Conservation (phyloP, 2,888 invertebrate species). For the Strigamia transsilvanica region DNA sequence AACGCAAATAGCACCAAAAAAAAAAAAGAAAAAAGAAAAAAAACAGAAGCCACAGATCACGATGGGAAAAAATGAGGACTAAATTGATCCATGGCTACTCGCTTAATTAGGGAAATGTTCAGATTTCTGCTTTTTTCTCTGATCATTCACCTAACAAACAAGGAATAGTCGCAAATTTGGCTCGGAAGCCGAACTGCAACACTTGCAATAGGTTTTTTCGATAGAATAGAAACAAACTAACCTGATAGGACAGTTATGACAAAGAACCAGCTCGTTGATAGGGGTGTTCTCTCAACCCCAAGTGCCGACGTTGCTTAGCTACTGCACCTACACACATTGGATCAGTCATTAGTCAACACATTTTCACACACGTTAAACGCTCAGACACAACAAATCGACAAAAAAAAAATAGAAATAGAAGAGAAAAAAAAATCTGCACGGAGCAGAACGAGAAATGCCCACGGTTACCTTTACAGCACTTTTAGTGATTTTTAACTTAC, state of each 20-base stretch:
- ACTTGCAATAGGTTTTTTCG: not conserved
- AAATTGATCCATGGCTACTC: slow-evolving; percentile 29
- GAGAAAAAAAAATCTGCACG: not conserved
- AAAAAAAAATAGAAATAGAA: slow-evolving; percentile 46
- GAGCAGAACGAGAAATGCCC: not conserved
- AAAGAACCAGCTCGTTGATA: slow-evolving; percentile 94
- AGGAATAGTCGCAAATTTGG: slow-evolving; percentile 34
- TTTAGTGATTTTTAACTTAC: not conserved
- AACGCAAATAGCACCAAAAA: slow-evolving; percentile 45
- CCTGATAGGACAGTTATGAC: slow-evolving; percentile 65
- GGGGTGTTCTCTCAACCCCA: slow-evolving; percentile 95
- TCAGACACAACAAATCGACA: not conserved
- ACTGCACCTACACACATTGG: slow-evolving; percentile 74
- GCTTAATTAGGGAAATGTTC: slow-evolving; percentile 4
- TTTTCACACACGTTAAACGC: slow-evolving; percentile 36
- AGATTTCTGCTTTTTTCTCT: not conserved
- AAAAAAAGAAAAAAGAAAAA: not conserved
- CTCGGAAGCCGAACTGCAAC: slow-evolving; percentile 23
- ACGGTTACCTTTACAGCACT: slow-evolving; percentile 24
- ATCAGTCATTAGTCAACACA: slow-evolving; percentile 51
- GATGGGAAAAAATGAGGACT: not conserved
- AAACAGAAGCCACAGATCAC: slow-evolving; percentile 15
- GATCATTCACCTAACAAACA: not conserved
- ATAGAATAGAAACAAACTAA: slow-evolving; percentile 55
- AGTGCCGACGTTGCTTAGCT: slow-evolving; percentile 81